Percentiles rank a stretch among this genome's conserved stretches.
These are phyloP conservation scores for Syndactyla subalaris DNA, from an alignment of 2,797 vertebrate species.

Conservation along the genomic window DNA sequence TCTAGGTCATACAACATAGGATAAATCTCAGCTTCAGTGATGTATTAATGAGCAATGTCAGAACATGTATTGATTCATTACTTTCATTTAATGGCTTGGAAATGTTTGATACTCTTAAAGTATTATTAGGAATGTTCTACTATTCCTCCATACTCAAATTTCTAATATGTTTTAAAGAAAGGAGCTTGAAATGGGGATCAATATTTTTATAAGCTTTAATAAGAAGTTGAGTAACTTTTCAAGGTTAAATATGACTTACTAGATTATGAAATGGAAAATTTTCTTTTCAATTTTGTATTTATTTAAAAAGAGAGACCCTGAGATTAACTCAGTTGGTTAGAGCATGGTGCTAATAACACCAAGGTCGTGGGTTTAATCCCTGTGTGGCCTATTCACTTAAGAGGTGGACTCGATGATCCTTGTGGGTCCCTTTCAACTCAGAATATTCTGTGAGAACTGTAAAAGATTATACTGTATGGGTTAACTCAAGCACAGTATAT, in stretches of 20 bases:
- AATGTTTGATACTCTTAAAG: not conserved
- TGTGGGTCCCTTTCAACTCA: not conserved
- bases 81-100: constrained; percentile 12
- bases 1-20: not conserved
- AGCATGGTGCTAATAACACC: not conserved
- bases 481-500: not conserved
- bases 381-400: not conserved
- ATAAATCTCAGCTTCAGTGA: constrained; percentile 4
- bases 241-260: not conserved
- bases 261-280: not conserved
- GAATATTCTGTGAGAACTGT: not conserved
- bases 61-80: constrained; percentile 24
- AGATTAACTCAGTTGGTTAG: not conserved
- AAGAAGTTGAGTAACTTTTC: not conserved
- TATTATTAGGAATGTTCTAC: not conserved
- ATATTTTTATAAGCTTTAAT: not conserved
- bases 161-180: not conserved
- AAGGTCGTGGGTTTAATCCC: too few species aligned
- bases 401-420: not conserved
- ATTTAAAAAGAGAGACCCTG: not conserved
- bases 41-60: not conserved
- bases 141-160: not conserved
- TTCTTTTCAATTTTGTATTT: not conserved
- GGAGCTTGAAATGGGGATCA: not conserved
- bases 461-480: not conserved